phyloP scores from a whole-genome alignment of 2,113 vertebrate genomes.

The Chaetorhynchus papuensis region DNA sequence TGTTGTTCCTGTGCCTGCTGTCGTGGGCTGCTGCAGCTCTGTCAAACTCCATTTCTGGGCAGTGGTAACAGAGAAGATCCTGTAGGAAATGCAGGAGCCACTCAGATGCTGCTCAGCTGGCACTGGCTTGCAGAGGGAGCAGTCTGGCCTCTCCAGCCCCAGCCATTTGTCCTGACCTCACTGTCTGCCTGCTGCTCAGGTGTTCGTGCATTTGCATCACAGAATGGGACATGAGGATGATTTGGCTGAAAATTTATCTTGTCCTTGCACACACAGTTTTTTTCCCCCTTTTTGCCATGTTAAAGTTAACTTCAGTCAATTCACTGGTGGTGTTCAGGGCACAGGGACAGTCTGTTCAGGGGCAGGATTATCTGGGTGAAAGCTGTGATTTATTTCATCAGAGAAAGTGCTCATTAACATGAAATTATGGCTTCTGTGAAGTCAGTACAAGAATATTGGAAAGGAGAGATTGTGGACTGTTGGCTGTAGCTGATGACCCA shows the following conservation, averaged over 20 bases:
- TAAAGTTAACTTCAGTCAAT: background rate
- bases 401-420: background rate
- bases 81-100: background rate
- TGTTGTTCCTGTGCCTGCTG: background rate
- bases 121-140: background rate
- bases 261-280: background rate
- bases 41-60: background rate
- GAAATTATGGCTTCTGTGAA: background rate
- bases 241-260: background rate
- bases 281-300: rapidly evolving
- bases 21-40: background rate
- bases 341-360: no score
- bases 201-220: rapidly evolving
- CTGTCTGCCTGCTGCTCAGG: background rate
- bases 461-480: background rate
- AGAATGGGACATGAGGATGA: background rate
- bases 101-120: background rate
- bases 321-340: background rate
- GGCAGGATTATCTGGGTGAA: background rate
- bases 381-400: background rate
- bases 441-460: background rate
- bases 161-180: background rate
- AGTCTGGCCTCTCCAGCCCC: background rate
- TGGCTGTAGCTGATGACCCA: background rate
- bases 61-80: background rate